A percentile compares a stretch with the other conserved stretches of the same genome.
Conservation (phyloP, 2,888 invertebrate species). For the Thereva unica region DNA sequence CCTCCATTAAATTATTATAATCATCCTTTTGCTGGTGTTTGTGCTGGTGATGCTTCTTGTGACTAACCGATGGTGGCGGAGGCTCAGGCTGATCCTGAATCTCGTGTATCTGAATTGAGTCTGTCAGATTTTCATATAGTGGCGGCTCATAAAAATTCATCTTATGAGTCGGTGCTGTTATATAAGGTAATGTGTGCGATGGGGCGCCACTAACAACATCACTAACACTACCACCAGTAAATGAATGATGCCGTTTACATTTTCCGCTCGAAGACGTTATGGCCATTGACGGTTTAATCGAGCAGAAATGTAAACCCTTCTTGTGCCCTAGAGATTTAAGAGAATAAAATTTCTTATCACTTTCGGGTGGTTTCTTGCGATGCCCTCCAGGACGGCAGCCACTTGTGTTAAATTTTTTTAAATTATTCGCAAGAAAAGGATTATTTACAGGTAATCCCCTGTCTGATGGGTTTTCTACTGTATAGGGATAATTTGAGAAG, state of each 20-base stretch:
- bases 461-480: constrained; percentile 45
- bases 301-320: constrained; percentile 44
- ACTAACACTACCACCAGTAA: constrained; percentile 56
- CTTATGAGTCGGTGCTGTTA: constrained; percentile 41
- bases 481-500: constrained; percentile 52
- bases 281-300: constrained; percentile 40
- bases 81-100: constrained; percentile 36
- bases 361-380: constrained; percentile 36
- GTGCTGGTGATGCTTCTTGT: constrained; percentile 49
- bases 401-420: constrained; percentile 49
- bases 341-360: constrained; percentile 51
- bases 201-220: constrained; percentile 45
- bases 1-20: constrained; percentile 52
- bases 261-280: constrained; percentile 43
- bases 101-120: constrained; percentile 70
- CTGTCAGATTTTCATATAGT: constrained; percentile 67
- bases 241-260: constrained; percentile 58
- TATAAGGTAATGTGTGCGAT: constrained; percentile 34
- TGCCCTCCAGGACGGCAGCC: constrained; percentile 34
- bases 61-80: background rate
- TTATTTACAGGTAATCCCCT: constrained; percentile 9
- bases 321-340: constrained; percentile 48
- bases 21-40: constrained; percentile 48
- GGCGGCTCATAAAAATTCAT: constrained; percentile 56
- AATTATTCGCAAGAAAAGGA: constrained; percentile 42